Conservation (phyloP, 1,140 invertebrate species). For the Drosophila lowei region DNA sequence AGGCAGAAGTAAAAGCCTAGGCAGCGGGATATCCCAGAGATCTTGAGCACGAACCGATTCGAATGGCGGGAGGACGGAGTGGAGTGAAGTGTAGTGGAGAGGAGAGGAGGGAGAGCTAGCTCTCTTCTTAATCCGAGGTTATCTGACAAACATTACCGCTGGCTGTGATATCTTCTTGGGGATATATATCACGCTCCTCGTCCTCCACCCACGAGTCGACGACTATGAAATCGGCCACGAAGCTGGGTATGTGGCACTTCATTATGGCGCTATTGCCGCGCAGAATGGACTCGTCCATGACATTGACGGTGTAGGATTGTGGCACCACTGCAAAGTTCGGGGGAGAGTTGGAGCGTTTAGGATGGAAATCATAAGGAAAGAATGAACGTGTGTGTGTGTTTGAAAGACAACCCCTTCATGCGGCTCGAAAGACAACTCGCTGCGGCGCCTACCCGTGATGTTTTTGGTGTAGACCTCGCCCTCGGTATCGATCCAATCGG, state of each 20-base stretch:
- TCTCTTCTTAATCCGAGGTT: slow-evolving; percentile 38
- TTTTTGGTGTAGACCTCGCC: slow-evolving; percentile 85
- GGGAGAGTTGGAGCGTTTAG: slow-evolving; percentile 21
- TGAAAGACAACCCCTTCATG: slow-evolving; percentile 61
- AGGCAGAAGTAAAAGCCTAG: slow-evolving; percentile 59
- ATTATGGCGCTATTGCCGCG: slow-evolving; percentile 94
- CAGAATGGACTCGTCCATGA: slow-evolving; percentile 95
- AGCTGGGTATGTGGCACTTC: slow-evolving; percentile 96
- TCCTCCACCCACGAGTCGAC: slow-evolving; percentile 93
- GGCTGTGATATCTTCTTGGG: slow-evolving; percentile 84
- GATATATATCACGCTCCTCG: slow-evolving; percentile 87
- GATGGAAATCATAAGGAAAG: slow-evolving; percentile 41
- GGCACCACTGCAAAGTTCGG: slow-evolving; percentile 89
- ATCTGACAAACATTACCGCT: slow-evolving; percentile 52
- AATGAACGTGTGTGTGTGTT: neutral
- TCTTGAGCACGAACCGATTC: slow-evolving; percentile 35
- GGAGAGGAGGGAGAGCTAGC: slow-evolving; percentile 46
- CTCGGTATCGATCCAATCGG: slow-evolving; percentile 92
- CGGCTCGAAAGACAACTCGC: slow-evolving; percentile 27
- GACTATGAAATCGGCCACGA: slow-evolving; percentile 94
- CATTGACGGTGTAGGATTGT: slow-evolving; percentile 93
- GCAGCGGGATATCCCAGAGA: slow-evolving; percentile 47
- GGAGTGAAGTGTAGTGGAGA: slow-evolving; percentile 19
- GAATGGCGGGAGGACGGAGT: slow-evolving; percentile 34
- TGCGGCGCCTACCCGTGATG: slow-evolving; percentile 59